These are phyloP conservation scores for Spheniscus humboldti DNA, from an alignment of 2,797 vertebrate genomes.

Conservation along the genomic window DNA sequence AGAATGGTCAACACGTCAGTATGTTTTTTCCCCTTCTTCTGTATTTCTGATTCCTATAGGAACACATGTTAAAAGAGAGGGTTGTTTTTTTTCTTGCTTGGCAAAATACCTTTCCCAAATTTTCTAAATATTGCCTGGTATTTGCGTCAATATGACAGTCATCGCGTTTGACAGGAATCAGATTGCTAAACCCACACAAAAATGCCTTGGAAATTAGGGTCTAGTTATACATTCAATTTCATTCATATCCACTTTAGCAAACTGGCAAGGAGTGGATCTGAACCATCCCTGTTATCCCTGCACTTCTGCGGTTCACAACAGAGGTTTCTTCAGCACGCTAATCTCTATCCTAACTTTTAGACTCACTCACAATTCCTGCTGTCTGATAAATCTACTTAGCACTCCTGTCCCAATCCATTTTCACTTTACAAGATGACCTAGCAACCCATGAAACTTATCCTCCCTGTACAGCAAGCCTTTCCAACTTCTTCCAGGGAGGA, in stretches of 20 bases:
- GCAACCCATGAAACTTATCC: neutral
- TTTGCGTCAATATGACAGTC: slow-evolving; percentile 43
- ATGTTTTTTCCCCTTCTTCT: neutral
- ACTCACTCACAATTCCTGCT: neutral
- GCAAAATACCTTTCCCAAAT: slow-evolving; percentile 46
- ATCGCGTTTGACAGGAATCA: slow-evolving; percentile 48
- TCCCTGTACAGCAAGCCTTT: neutral
- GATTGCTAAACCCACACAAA: slow-evolving; percentile 43
- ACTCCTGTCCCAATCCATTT: neutral
- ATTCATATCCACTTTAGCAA: neutral
- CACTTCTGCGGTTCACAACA: neutral
- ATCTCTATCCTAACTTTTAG: neutral
- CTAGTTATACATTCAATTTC: neutral
- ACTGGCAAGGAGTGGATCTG: neutral
- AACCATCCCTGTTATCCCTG: neutral
- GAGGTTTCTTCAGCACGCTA: accelerated
- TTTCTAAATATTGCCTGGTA: slow-evolving; percentile 37
- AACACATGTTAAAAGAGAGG: neutral
- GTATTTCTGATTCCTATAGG: slow-evolving; percentile 19
- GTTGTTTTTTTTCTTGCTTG: neutral
- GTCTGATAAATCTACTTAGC: neutral
- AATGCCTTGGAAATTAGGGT: slow-evolving; percentile 41
- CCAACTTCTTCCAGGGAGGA: neutral
- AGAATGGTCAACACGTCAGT: slow-evolving; percentile 2
- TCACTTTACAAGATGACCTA: neutral